phyloP scores from a whole-genome alignment of 2,797 vertebrate species.

The Eutrigla gurnardus region DNA sequence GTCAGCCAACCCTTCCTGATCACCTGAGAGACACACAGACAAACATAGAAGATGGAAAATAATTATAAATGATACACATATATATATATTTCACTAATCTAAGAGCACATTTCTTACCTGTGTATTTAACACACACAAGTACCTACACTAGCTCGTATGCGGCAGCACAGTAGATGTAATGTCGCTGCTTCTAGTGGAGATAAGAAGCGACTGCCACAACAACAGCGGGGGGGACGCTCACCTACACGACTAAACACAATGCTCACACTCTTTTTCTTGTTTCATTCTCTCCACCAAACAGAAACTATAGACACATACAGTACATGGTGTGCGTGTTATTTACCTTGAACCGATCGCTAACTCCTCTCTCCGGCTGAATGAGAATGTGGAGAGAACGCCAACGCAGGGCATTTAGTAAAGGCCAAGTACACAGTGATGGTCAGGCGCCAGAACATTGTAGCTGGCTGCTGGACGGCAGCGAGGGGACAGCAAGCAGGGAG shows the following conservation, averaged over 20 bases:
- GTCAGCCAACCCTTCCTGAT: slow-evolving; percentile 99
- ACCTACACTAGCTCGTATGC: slow-evolving; percentile 12
- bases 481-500: slow-evolving; percentile 59
- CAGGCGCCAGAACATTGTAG: slow-evolving; percentile 54
- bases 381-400: slow-evolving; percentile 79
- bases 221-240: slow-evolving; percentile 41
- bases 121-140: slow-evolving; percentile 3
- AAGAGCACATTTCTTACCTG: neutral
- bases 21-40: slow-evolving; percentile 83
- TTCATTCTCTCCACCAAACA: slow-evolving; percentile 57
- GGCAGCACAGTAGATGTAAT: slow-evolving; percentile 31
- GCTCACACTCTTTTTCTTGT: slow-evolving; percentile 24
- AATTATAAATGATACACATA: neutral
- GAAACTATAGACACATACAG: slow-evolving; percentile 58
- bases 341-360: slow-evolving; percentile 83
- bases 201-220: slow-evolving; percentile 37
- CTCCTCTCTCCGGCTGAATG: slow-evolving; percentile 85
- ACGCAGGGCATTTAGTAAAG: slow-evolving; percentile 49
- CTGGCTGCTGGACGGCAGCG: slow-evolving; percentile 59
- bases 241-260: slow-evolving; percentile 54
- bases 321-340: slow-evolving; percentile 63
- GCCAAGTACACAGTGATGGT: slow-evolving; percentile 57
- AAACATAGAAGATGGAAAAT: neutral
- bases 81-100: no score
- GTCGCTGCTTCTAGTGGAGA: slow-evolving; percentile 36